phyloP scores from a whole-genome alignment of 2,797 vertebrate species.

The Octomys mimax region DNA sequence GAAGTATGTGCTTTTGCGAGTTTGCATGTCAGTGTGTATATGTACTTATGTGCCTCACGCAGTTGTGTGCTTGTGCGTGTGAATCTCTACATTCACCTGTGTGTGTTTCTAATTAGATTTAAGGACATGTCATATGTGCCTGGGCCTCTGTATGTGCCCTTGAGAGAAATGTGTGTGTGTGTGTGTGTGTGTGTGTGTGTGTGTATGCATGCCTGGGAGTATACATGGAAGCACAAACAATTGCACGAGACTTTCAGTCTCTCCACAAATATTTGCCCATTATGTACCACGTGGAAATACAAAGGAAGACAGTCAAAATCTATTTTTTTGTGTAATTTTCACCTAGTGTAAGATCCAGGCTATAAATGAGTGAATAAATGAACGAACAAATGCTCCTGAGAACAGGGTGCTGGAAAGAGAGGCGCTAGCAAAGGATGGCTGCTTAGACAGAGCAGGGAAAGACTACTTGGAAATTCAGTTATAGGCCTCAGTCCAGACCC shows the following conservation, averaged over 20 bases:
- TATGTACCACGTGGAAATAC: not conserved
- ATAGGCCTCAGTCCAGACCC: not conserved
- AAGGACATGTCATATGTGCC: not conserved
- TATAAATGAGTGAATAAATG: not conserved
- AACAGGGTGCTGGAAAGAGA: not conserved
- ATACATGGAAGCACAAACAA: not conserved
- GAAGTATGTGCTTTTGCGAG: not conserved
- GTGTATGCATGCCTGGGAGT: not conserved
- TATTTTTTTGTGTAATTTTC: not conserved
- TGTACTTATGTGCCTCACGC: fast-evolving
- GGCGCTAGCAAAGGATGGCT: not conserved
- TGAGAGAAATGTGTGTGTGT: not conserved
- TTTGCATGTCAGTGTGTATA: not conserved
- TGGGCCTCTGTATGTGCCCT: not conserved
- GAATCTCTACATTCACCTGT: not conserved
- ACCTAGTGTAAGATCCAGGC: not conserved
- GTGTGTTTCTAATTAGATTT: not conserved
- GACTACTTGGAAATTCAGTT: not conserved
- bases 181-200: not conserved
- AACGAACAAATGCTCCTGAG: not conserved
- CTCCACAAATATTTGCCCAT: not conserved
- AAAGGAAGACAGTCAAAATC: not conserved
- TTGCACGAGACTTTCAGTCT: not conserved
- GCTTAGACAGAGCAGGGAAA: not conserved
- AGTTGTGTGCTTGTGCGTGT: not conserved